Evolutionary conservation across 2,888 invertebrate species (phyloP), one percentile per base, ranked within the genome.

Genomic region (Rhagium mordax): DNA sequence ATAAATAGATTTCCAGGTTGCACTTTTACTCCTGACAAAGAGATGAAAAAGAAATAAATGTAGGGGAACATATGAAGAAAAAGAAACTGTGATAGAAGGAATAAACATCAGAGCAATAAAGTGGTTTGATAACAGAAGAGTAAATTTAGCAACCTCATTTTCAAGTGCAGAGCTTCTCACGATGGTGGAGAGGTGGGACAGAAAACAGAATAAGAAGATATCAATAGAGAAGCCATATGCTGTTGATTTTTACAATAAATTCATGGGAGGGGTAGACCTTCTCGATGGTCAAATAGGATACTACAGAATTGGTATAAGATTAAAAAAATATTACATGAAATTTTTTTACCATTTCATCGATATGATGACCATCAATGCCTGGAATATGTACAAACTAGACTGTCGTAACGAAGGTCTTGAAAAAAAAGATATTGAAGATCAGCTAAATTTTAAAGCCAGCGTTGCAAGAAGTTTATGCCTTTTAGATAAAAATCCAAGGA

Each of bases 61-160:
- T n/a, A n/a, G n/a, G 74, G 81, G 83, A 55, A 51, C 66, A 48
- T 68, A 78, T 61, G 29, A 72, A 53, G 81, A 82, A 75, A 77
- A 78, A 77, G 70, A 80, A 29, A 74, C 76, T 18, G 73, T 55
- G 48, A 72, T 75, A 55, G 79, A 82, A 72, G 77, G 71, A n/a
- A 70, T 74, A 57, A 71, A 79, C 7, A 61, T 81, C 6, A 62
- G 71, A 55, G 78, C 65, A 60, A 82, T 85, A 41, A 74, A 79
- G 7, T 86, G 85, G 84, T 83, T 82, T 71, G 84, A 85, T 72
- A 86, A 86, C 74, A 86, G 86, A 81, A 73, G 81, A 69, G 85
- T 86, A 4, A 82, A 4, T 24, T 4, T 24, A 24, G 24, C 24
- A 24, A 24, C 24, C 3, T 4, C 24, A 6, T 24, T 24, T 24